Conservation (phyloP, 2,797 vertebrate genomes). For the Amblyraja radiata region DNA sequence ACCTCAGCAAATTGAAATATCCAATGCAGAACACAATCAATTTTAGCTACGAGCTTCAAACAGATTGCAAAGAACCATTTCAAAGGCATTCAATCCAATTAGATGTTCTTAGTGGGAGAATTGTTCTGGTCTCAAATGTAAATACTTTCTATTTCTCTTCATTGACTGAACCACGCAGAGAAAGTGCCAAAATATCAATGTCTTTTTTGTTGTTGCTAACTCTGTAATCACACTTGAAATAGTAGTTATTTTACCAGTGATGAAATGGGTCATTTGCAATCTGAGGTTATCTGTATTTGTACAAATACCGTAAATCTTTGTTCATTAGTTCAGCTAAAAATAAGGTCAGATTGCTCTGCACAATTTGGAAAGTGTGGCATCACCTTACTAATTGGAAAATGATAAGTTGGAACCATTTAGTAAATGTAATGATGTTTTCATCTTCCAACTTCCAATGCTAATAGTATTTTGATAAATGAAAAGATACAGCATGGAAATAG, state of each 20-base stretch:
- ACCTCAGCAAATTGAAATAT: neutral
- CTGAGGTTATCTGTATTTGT: neutral
- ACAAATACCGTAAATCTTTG: neutral
- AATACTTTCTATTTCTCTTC: neutral
- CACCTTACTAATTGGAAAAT: neutral
- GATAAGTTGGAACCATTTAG: neutral
- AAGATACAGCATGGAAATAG: no score
- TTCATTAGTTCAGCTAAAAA: constrained; percentile 17
- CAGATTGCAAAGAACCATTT: neutral
- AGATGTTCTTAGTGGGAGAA: neutral
- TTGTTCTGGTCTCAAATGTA: neutral
- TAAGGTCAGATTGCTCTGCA: neutral
- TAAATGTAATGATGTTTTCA: neutral
- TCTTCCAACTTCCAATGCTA: neutral
- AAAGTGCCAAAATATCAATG: neutral
- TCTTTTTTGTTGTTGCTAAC: neutral
- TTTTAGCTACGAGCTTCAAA: neutral
- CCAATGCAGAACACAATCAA: neutral
- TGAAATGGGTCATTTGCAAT: neutral
- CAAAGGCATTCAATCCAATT: constrained; percentile 24
- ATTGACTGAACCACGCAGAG: neutral
- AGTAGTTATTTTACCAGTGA: neutral
- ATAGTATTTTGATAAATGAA: neutral
- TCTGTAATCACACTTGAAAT: neutral
- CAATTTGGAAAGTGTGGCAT: neutral